A percentile compares a stretch with the other conserved stretches of the same genome.
phyloP scores from a whole-genome alignment of 1,140 invertebrate genomes.

The Ceratosolen fusciceps region DNA sequence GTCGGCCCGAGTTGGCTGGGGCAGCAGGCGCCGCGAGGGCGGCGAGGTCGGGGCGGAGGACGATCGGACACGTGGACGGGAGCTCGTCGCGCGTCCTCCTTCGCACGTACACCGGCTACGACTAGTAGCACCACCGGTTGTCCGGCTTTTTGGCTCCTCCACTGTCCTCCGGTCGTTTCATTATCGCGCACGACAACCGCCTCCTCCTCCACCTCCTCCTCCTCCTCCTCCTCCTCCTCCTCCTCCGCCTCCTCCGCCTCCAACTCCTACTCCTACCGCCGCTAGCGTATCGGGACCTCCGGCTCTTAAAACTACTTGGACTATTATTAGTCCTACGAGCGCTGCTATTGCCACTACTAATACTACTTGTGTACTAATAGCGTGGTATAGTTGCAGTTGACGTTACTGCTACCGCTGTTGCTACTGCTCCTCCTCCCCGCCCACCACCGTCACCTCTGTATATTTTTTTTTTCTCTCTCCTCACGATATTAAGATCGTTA shows the following conservation, averaged over 20 bases:
- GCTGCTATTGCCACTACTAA: not conserved
- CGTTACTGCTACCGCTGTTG: not conserved
- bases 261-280: not conserved
- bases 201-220: not conserved
- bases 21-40: no score
- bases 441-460: not conserved
- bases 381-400: no score
- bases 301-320: no score
- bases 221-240: not conserved
- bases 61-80: not conserved
- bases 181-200: slow-evolving; percentile 9
- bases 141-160: not conserved
- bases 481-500: not conserved
- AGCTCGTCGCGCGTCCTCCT: not conserved
- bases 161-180: slow-evolving; percentile 21
- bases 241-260: not conserved
- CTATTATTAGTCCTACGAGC: no score
- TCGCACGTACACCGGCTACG: not conserved
- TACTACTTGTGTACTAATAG: no score
- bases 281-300: not conserved
- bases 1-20: no score
- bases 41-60: no score
- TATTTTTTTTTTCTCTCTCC: slow-evolving; percentile 5
- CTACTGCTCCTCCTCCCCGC: not conserved
- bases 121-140: slow-evolving; percentile 10